Conservation (phyloP, 2,113 vertebrate genomes). For the Brachypteracias leptosomus region DNA sequence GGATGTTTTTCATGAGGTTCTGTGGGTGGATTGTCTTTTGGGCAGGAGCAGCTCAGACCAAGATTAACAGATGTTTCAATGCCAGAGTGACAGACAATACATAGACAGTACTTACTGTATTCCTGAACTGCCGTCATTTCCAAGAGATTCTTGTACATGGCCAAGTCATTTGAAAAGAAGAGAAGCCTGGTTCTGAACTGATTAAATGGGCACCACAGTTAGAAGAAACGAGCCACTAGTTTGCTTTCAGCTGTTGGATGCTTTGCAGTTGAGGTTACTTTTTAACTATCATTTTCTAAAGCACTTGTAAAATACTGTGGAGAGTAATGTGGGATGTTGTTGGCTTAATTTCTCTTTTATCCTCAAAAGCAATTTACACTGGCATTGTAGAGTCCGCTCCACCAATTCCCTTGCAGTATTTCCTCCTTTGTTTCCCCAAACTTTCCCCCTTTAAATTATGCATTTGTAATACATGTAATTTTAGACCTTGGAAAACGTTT, state of each 20-base stretch:
- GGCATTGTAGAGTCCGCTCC: neutral
- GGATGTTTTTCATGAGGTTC: neutral
- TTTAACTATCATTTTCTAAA: neutral
- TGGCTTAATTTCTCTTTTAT: neutral
- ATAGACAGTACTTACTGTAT: neutral
- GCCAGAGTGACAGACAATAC: neutral
- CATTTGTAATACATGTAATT: neutral
- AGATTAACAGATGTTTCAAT: neutral
- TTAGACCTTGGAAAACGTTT: neutral
- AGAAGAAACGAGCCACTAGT: neutral
- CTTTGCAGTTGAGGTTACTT: neutral
- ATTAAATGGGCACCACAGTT: neutral
- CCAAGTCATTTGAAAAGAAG: neutral
- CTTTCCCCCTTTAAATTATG: neutral
- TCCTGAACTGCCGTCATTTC: neutral
- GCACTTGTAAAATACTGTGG: neutral
- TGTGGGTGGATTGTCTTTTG: neutral
- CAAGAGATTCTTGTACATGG: neutral
- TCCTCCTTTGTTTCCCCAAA: neutral
- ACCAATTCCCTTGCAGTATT: neutral
- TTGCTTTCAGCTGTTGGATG: neutral
- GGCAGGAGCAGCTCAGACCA: neutral
- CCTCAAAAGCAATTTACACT: neutral
- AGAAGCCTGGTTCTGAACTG: neutral
- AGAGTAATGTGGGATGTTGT: neutral